A percentile compares a stretch with the other conserved stretches of the same genome.
Conservation (phyloP, 2,888 invertebrate genomes). For the Drosophila picticornis region DNA sequence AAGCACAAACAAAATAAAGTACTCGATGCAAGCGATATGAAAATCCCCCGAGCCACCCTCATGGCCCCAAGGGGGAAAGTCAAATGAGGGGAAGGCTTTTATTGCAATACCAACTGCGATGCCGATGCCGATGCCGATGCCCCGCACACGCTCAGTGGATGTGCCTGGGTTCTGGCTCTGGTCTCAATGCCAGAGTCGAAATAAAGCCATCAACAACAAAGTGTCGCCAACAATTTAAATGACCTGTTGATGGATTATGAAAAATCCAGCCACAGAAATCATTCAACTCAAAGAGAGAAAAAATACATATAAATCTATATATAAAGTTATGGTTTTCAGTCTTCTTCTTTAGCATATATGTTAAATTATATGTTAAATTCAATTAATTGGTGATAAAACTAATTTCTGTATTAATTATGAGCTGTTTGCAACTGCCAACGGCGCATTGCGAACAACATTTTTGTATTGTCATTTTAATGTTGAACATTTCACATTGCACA, state of each 20-base stretch:
- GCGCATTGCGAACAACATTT: slow-evolving; percentile 41
- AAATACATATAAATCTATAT: neutral
- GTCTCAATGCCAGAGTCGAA: slow-evolving; percentile 38
- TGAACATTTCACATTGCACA: slow-evolving; percentile 9
- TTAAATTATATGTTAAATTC: slow-evolving; percentile 40
- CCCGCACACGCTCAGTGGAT: neutral
- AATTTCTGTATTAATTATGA: slow-evolving; percentile 55
- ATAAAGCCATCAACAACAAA: slow-evolving; percentile 71
- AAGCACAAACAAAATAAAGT: slow-evolving; percentile 9
- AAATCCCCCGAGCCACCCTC: slow-evolving; percentile 57
- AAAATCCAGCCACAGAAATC: neutral
- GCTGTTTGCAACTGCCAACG: slow-evolving; percentile 18
- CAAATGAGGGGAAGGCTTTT: slow-evolving; percentile 43
- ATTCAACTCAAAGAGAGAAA: neutral
- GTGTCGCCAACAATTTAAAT: slow-evolving; percentile 65
- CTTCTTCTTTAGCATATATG: slow-evolving; percentile 10
- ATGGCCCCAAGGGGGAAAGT: slow-evolving; percentile 15
- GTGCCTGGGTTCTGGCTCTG: slow-evolving; percentile 1
- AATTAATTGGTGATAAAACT: slow-evolving; percentile 67
- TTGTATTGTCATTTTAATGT: neutral
- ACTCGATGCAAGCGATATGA: slow-evolving; percentile 43
- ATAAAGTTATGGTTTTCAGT: neutral
- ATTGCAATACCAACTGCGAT: slow-evolving; percentile 41
- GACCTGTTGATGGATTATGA: slow-evolving; percentile 61
- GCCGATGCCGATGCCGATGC: too few species aligned